Conservation (phyloP, 2,113 vertebrate genomes). For the Pipra filicauda region DNA sequence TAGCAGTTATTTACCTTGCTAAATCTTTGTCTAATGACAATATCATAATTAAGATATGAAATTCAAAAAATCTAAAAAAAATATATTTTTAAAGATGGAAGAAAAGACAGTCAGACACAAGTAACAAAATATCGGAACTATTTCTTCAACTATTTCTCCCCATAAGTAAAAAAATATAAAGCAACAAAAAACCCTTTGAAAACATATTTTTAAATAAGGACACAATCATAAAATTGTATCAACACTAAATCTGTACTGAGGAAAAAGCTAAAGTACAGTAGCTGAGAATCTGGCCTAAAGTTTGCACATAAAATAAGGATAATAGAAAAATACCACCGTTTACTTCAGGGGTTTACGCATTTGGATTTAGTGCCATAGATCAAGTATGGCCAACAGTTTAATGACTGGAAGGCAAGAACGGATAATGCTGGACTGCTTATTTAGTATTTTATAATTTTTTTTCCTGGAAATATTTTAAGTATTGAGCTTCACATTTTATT, state of each 20-base stretch:
- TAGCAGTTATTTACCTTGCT: background rate
- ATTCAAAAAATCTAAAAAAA: background rate
- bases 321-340: background rate
- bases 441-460: background rate
- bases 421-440: background rate
- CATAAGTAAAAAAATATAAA: background rate
- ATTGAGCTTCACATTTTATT: background rate
- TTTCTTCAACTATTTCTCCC: background rate
- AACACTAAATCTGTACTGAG: background rate
- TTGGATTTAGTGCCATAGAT: background rate
- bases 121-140: background rate
- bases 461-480: background rate
- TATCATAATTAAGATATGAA: background rate
- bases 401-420: background rate
- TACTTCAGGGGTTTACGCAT: background rate
- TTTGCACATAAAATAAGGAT: background rate
- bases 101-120: background rate
- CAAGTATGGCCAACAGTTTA: background rate
- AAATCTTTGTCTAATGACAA: background rate
- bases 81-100: background rate
- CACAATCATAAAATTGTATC: background rate
- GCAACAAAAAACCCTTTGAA: fast-evolving
- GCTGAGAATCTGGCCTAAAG: background rate
- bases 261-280: background rate
- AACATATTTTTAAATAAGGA: background rate